phyloP scores from a whole-genome alignment of 1,140 invertebrate genomes.

The Charaxes varanes region DNA sequence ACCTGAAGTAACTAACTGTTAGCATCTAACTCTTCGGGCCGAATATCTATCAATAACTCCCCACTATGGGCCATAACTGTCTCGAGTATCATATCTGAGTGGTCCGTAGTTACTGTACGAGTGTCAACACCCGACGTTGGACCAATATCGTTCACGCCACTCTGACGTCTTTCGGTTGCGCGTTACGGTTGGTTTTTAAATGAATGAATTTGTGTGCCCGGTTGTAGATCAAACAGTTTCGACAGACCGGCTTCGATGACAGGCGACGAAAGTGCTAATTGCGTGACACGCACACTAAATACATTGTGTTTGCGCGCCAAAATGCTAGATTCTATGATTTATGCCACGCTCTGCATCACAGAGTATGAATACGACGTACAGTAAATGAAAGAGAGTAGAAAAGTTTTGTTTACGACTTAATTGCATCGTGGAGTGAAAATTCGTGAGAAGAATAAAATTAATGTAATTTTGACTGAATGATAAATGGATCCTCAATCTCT shows the following conservation, averaged over 20 bases:
- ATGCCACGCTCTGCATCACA: conserved; percentile 8
- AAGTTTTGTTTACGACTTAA: no score
- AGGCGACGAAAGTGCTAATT: conserved; percentile 62
- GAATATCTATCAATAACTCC: conserved; percentile 17
- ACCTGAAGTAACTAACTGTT: conserved; percentile 14
- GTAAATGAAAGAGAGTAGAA: no score
- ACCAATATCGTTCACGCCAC: conserved; percentile 1
- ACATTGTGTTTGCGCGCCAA: conserved; percentile 31
- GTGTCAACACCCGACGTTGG: not conserved
- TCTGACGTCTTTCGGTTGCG: conserved; percentile 4
- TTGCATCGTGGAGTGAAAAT: no score
- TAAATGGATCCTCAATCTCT: no score
- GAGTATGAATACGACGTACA: no score
- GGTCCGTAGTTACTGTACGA: conserved; percentile 3
- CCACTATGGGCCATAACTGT: conserved; percentile 17
- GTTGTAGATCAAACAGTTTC: conserved; percentile 21
- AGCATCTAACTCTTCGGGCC: conserved; percentile 12
- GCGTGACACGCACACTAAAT: conserved; percentile 38
- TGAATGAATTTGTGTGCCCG: conserved; percentile 14
- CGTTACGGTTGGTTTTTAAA: conserved; percentile 13
- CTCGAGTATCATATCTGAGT: conserved; percentile 9
- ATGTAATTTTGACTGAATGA: no score
- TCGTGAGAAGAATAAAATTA: no score
- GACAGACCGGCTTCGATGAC: conserved; percentile 43
- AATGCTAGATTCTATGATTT: conserved; percentile 19